Percentiles rank a stretch among this genome's conserved stretches.
Conservation (phyloP, 2,113 vertebrate species). For the Dendrocopos noguchii region DNA sequence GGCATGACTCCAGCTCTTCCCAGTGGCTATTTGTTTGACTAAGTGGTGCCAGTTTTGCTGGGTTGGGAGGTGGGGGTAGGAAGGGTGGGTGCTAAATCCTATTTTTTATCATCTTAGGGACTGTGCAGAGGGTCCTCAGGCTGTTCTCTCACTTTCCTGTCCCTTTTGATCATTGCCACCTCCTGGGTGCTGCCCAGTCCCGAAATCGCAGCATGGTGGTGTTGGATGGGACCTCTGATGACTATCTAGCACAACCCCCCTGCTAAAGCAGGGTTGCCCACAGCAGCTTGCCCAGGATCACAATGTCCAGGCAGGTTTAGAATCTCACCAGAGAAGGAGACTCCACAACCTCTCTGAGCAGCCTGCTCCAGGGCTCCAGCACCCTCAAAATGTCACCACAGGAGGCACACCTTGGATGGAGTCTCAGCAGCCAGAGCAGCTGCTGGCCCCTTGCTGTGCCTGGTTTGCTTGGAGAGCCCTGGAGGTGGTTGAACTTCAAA, state of each 20-base stretch:
- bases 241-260: no score
- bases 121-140: background rate
- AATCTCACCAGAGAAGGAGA: no score
- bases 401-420: background rate
- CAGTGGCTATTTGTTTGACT: background rate
- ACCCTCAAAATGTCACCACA: background rate
- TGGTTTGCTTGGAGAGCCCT: rapidly evolving
- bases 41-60: background rate
- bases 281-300: no score
- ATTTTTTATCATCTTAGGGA: background rate
- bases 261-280: no score
- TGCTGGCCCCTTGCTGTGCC: background rate
- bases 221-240: no score
- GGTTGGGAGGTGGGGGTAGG: no score
- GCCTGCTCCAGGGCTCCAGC: no score
- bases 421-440: background rate
- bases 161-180: background rate
- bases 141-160: background rate
- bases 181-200: background rate
- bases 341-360: no score
- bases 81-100: background rate
- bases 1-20: background rate
- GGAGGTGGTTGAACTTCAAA: background rate
- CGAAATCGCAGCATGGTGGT: background rate
- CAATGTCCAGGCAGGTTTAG: no score